A percentile compares a stretch with the other conserved stretches of the same genome.
Conservation (phyloP, 2,797 vertebrate genomes). For the Cossypha dichroa region DNA sequence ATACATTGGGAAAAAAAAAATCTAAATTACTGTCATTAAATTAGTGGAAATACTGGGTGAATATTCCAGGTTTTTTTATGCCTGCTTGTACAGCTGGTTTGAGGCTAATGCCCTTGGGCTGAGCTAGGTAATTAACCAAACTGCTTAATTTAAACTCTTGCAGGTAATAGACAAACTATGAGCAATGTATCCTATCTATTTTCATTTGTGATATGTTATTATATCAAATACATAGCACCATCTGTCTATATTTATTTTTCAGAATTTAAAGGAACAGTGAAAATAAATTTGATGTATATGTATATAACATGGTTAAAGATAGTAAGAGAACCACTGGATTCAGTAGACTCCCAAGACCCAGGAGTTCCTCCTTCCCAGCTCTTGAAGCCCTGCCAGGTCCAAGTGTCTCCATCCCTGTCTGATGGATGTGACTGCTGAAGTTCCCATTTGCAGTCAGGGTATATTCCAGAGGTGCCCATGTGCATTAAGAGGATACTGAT, state of each 20-base stretch:
- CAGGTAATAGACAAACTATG: not conserved
- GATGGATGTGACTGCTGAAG: not conserved
- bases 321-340: not conserved
- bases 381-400: not conserved
- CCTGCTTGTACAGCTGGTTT: not conserved
- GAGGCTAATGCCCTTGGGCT: not conserved
- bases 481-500: not conserved
- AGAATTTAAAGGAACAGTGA: not conserved
- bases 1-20: not conserved
- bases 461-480: not conserved
- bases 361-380: not conserved
- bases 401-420: not conserved
- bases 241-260: not conserved
- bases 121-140: not conserved
- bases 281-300: not conserved
- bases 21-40: not conserved
- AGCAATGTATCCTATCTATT: not conserved
- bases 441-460: not conserved
- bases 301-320: not conserved
- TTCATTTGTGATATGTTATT: not conserved
- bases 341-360: not conserved
- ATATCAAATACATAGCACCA: not conserved
- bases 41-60: not conserved
- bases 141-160: not conserved
- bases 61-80: not conserved